phyloP scores from a whole-genome alignment of 2,113 vertebrate species.

The Lagenorhynchus albirostris region DNA sequence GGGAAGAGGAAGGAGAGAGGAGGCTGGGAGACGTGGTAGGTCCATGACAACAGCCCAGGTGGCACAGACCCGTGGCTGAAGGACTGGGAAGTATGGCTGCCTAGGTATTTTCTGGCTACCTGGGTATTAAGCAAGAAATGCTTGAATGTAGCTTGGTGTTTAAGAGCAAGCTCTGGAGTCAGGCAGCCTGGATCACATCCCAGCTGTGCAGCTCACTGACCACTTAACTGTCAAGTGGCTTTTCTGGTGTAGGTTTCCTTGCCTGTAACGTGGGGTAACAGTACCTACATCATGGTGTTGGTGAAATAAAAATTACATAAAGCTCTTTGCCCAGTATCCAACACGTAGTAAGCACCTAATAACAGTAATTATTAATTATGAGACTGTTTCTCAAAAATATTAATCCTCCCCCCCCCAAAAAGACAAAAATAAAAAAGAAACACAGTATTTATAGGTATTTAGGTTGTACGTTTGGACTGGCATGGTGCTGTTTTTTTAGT shows the following conservation, averaged over 20 bases:
- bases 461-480: neutral
- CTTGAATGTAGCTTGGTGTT: fast-evolving
- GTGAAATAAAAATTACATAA: neutral
- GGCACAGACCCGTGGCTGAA: neutral
- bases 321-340: neutral
- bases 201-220: neutral
- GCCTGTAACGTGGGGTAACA: fast-evolving
- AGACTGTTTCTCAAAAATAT: neutral
- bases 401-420: neutral
- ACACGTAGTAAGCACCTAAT: neutral
- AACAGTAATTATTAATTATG: neutral
- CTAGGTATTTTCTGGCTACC: neutral
- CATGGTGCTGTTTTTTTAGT: fast-evolving
- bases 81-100: neutral
- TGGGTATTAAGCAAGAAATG: neutral
- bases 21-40: neutral
- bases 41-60: neutral
- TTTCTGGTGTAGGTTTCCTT: neutral
- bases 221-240: fast-evolving
- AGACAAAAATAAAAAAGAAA: neutral
- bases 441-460: neutral
- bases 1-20: neutral
- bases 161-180: neutral
- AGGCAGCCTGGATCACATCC: neutral
- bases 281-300: neutral